Evolutionary conservation across 2,113 vertebrate species (phyloP), one percentile per base, ranked within the genome.

Genomic region (Trichechus manatus): DNA sequence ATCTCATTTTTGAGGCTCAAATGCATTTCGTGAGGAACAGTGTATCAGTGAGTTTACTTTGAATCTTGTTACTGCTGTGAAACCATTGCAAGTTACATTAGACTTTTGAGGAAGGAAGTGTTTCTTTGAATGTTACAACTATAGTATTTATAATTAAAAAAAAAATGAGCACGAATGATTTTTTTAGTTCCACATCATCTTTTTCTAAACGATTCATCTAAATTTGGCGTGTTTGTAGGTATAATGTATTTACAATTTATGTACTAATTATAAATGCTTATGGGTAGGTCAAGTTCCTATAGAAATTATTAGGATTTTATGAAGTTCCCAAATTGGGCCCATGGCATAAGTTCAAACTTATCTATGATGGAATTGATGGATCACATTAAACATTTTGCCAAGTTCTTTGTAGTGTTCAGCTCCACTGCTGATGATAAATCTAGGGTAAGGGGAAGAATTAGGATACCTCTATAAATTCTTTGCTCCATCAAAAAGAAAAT

Each of bases 401-500:
- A 0, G 0, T 88, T 95, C 81, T 31, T 29, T 20, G 15, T 68
- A 39, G 29, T 36, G 7, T 66, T 81, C 27, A 20, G 5, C 74
- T 92, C 36, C 22, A 14, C 44, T 11, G 6, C 50, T 80, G 68
- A 39, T 88, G 2, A 33, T 20, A 63, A 88, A 44, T 78, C 27
- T 14, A 17, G 77, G 78, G 56, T 29, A 6, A 56, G 29, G 33
- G n/a, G 89, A 61, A 86, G 86, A 83, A 86, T 47, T 9, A 39
- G n/a, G 59, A 31, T 83, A 25, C 9, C 6, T 90, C 11, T 61
- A 0, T 86, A 56, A 42, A 47, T 31, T 70, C 66, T 68, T 31
- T 68, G 66, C 31, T 70, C 66, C 3, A 17, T 10, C 66, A 70
- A 70, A 79, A 63, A 50, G 88, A 97, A 92, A 87, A 89, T 82